Conservation (phyloP, 2,113 vertebrate genomes). For the Hemichromis elongatus region DNA sequence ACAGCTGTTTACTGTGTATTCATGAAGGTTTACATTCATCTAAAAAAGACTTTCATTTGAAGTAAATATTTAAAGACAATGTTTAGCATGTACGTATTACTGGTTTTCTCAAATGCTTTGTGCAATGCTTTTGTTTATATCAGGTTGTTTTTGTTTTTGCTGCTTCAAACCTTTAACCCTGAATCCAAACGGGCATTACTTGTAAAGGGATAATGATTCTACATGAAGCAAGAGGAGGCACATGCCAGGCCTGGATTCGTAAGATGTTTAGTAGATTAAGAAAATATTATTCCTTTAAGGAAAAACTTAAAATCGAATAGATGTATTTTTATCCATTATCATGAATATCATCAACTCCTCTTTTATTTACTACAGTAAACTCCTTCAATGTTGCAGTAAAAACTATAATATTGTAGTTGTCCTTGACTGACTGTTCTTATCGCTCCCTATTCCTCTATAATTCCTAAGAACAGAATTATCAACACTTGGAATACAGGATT, state of each 20-base stretch:
- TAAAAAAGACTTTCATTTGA: background rate
- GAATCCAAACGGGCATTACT: background rate
- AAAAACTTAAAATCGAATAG: background rate
- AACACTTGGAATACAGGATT: too few species aligned
- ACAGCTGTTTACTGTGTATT: background rate
- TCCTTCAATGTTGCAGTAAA: background rate
- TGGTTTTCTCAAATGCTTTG: background rate
- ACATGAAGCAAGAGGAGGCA: background rate
- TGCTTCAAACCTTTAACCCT: background rate
- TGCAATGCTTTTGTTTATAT: background rate
- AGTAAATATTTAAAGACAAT: background rate
- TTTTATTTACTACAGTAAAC: background rate
- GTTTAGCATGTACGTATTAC: background rate
- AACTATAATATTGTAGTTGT: background rate
- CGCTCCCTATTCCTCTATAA: background rate
- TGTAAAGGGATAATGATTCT: background rate
- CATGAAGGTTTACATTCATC: background rate
- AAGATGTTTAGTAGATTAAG: background rate
- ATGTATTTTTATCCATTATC: background rate
- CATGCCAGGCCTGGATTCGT: background rate
- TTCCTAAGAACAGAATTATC: accelerated
- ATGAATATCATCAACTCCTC: background rate
- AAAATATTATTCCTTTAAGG: background rate
- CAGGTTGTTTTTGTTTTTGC: background rate
- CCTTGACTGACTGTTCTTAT: background rate